Conservation (phyloP, 1,140 invertebrate species). For the Drosophila lini region DNA sequence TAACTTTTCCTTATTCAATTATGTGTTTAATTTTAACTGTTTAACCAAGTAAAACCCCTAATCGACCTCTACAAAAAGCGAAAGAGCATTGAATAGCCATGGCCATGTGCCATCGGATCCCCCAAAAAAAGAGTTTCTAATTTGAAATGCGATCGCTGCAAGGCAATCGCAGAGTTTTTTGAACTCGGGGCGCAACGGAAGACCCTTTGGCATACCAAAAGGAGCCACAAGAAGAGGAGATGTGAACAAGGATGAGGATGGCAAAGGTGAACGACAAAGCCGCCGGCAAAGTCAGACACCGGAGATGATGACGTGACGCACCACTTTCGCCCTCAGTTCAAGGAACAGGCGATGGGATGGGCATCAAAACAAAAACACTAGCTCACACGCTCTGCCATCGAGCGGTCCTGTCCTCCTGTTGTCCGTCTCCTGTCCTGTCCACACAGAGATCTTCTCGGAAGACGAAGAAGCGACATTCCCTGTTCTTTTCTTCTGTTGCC, state of each 20-base stretch:
- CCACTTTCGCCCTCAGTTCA: slow-evolving; percentile 75
- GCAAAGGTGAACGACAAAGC: slow-evolving; percentile 65
- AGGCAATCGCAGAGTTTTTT: slow-evolving; percentile 68
- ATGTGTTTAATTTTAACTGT: not conserved
- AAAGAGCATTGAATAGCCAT: slow-evolving; percentile 52
- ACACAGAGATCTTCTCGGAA: slow-evolving; percentile 34
- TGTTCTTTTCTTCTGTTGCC: slow-evolving; percentile 49
- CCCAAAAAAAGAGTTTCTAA: slow-evolving; percentile 45
- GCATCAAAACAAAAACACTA: slow-evolving; percentile 50
- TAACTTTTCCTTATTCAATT: not conserved
- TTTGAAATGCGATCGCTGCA: slow-evolving; percentile 64
- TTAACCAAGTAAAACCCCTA: not conserved
- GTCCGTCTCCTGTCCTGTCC: slow-evolving; percentile 13
- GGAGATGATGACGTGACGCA: slow-evolving; percentile 60
- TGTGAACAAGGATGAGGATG: slow-evolving; percentile 19
- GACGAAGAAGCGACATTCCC: slow-evolving; percentile 46
- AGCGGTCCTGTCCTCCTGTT: slow-evolving; percentile 29
- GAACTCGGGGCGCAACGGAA: slow-evolving; percentile 51
- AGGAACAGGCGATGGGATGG: slow-evolving; percentile 60
- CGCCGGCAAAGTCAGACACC: slow-evolving; percentile 58
- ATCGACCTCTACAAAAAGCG: too few relatives aligned
- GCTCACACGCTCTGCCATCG: slow-evolving; percentile 41
- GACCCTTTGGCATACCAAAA: slow-evolving; percentile 45
- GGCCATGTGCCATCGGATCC: slow-evolving; percentile 27
- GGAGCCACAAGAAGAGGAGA: slow-evolving; percentile 29